Percentiles rank a stretch among this genome's conserved stretches.
Conservation (phyloP, 92 coral and sea anemone genomes). For the Paragorgia papillata region DNA sequence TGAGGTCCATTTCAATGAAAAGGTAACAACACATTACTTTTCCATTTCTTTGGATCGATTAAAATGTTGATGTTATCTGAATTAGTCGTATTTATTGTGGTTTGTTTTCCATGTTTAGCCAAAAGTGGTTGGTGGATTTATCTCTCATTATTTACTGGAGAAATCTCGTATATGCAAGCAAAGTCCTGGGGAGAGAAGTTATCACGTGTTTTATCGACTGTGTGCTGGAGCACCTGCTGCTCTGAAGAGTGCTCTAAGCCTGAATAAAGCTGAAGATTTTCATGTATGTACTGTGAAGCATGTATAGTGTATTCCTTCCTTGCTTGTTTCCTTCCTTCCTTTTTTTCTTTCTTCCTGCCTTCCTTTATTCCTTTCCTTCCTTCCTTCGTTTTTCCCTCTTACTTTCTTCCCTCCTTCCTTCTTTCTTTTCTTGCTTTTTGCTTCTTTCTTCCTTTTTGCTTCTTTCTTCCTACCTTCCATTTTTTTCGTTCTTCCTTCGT, state of each 20-base stretch:
- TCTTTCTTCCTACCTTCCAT: not conserved
- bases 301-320: not conserved
- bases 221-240: constrained; percentile 95
- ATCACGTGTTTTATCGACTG: constrained; percentile 88
- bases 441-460: not conserved
- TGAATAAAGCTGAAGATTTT: too few species aligned
- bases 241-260: too few species aligned
- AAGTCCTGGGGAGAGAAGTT: too few species aligned
- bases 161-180: too few species aligned
- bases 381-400: not conserved
- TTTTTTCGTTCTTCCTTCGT: not conserved
- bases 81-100: constrained; percentile 44
- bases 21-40: too few species aligned
- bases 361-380: not conserved
- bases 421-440: too few species aligned
- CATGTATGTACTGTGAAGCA: constrained; percentile 9
- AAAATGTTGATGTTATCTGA: not conserved
- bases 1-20: too few species aligned
- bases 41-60: not conserved
- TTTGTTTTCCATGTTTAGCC: too few species aligned
- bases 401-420: too few species aligned
- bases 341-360: too few species aligned
- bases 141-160: too few species aligned
- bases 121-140: too few species aligned
- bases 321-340: not conserved